Evolutionary conservation across 2,113 vertebrate genomes (phyloP).

Genomic region (Prunella fulvescens): DNA sequence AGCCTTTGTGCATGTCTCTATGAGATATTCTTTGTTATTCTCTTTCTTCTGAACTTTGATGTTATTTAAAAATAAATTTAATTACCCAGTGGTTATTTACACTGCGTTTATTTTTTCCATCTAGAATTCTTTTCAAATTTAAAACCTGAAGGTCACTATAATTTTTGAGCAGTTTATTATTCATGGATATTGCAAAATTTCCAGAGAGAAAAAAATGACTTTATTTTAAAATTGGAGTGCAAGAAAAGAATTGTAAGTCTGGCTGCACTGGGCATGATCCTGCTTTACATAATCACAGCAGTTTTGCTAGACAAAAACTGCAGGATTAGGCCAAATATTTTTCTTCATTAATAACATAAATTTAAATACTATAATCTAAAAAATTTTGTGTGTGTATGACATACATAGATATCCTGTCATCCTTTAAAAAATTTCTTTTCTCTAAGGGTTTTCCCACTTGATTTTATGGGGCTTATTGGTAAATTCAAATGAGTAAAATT

Average conservation of each 20-base stretch:
- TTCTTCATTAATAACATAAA: not conserved
- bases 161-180: slow-evolving; percentile 33
- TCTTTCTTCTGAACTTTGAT: slow-evolving; percentile 35
- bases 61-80: slow-evolving; percentile 28
- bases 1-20: not conserved
- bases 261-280: not conserved
- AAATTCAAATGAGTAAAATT: not conserved
- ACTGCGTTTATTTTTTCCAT: slow-evolving; percentile 32
- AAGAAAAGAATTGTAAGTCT: not conserved
- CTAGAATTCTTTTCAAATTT: slow-evolving; percentile 45
- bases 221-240: slow-evolving; percentile 21
- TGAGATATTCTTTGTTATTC: slow-evolving; percentile 18
- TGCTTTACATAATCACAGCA: not conserved
- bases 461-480: not conserved
- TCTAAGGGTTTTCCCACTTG: not conserved
- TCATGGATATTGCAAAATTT: slow-evolving; percentile 15
- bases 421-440: not conserved
- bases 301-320: not conserved
- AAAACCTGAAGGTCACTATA: slow-evolving; percentile 31
- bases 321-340: not conserved
- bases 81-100: slow-evolving; percentile 34
- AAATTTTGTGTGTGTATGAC: fast-evolving
- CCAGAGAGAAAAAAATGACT: slow-evolving; percentile 10
- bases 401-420: not conserved
- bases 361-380: not conserved